Evolutionary conservation across 2,888 invertebrate genomes (phyloP), one percentile per base, ranked within the genome.

Genomic region (Melinaea marsaeus): DNA sequence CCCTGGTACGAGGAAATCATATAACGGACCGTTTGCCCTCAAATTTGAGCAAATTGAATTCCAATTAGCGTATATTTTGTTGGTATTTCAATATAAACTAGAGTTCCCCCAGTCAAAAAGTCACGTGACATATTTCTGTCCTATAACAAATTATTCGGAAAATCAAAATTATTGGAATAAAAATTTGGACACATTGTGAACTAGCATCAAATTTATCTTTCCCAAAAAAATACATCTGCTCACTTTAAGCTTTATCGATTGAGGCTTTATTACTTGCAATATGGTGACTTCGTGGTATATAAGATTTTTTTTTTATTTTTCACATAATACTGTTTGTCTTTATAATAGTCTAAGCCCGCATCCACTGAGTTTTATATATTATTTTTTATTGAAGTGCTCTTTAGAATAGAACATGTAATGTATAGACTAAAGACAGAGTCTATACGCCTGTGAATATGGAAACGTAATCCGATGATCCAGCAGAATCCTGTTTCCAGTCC

Each of bases 1-100:
- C 86, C 79, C 22, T 22, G 22, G 78, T 71, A 66, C 64, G 77
- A 59, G 80, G 84, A 84, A 86, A 84, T 85, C 84, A 72, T 84
- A 87, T 82, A 84, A 83, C 74, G 77, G 72, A 69, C 69, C 73
- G 75, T 79, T 79, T 79, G 79, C 79, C 80, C 79, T 70, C 74
- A 79, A 80, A 80, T 79, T 79, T 74, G 76, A 73, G 75, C 77
- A 80, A 83, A 83, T 83, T 76, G 77, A 82, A 80, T 83, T 76
- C 75, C 78, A 81, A 84, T 85, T 82, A 83, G 76, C 71, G 63
- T 68, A 61, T 60, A 63, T 66, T 58, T 57, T 59, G 63, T 68
- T 69, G 70, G 71, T 70, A 74, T 75, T 74, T 70, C 67, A 46
- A 58, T 63, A 62, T 65, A 59, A 63, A 60, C 58, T 61, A 57